These are phyloP conservation scores for Cololabis saira DNA, from an alignment of 2,113 vertebrate species.

Conservation along the genomic window DNA sequence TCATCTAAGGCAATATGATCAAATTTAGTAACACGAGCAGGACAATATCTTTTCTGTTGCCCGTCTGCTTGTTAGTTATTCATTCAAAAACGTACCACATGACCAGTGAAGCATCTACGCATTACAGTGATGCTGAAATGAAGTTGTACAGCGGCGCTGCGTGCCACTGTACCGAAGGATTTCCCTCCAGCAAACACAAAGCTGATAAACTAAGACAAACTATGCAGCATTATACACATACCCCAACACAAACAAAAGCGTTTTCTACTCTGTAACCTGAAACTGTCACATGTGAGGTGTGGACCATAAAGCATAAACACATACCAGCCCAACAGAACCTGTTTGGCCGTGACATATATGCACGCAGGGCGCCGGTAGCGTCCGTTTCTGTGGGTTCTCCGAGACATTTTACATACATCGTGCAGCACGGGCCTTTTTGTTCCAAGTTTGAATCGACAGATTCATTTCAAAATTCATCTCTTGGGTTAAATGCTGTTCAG, in stretches of 20 bases:
- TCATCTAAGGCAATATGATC: too few relatives aligned
- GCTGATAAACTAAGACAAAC: not conserved
- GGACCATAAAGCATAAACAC: not conserved
- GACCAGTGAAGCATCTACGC: too few relatives aligned
- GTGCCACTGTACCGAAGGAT: not conserved
- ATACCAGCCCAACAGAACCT: not conserved
- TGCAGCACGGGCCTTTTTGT: not conserved
- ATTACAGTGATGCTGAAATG: too few relatives aligned
- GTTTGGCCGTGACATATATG: not conserved
- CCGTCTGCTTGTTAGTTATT: too few relatives aligned
- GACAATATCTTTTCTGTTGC: too few relatives aligned
- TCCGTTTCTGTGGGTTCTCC: too few relatives aligned
- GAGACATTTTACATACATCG: not conserved
- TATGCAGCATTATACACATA: not conserved
- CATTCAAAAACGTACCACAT: too few relatives aligned
- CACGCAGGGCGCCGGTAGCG: not conserved
- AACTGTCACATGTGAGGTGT: constrained; percentile 22
- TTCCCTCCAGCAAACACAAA: not conserved
- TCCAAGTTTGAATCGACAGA: not conserved
- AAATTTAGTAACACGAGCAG: too few relatives aligned
- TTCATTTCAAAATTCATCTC: not conserved
- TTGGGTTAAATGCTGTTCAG: not conserved
- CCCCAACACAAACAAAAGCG: not conserved
- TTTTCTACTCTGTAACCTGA: constrained; percentile 16
- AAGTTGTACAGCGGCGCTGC: too few relatives aligned